A percentile compares a stretch with the other conserved stretches of the same genome.
phyloP scores from a whole-genome alignment of 2,113 vertebrate species.

The Coregonus clupeaformis region DNA sequence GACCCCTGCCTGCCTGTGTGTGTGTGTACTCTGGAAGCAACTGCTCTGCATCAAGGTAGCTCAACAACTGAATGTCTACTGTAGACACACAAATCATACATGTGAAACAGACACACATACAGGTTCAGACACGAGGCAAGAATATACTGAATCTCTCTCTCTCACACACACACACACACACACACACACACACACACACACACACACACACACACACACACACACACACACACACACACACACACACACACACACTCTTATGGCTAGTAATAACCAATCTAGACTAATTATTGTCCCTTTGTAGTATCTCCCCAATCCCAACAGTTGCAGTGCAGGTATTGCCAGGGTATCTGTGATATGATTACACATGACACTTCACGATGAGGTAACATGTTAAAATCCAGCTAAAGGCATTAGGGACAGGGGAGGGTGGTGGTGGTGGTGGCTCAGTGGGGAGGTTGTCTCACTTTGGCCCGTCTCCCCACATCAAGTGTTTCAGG shows the following conservation, averaged over 20 bases:
- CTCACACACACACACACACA: no score
- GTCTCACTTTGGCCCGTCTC: constrained; percentile 49
- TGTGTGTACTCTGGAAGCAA: background rate
- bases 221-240: no score
- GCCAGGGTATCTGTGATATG: constrained; percentile 15
- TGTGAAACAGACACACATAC: background rate
- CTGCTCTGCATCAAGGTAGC: background rate
- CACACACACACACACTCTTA: constrained; percentile 3
- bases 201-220: no score
- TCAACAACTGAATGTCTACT: background rate
- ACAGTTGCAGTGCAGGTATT: background rate
- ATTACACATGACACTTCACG: background rate
- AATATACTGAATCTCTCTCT: no score
- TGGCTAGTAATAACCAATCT: background rate
- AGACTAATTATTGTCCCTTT: background rate
- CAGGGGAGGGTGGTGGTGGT: background rate
- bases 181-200: no score
- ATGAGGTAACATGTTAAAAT: background rate
- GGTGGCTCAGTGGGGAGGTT: background rate
- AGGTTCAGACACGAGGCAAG: no score
- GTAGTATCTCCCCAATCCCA: no score
- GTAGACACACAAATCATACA: background rate
- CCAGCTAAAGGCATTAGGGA: background rate
- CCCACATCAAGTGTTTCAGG: constrained; percentile 35
- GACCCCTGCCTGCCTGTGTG: background rate